Evolutionary conservation across 2,888 invertebrate genomes (phyloP).

Genomic region (Epicampocera succincta): DNA sequence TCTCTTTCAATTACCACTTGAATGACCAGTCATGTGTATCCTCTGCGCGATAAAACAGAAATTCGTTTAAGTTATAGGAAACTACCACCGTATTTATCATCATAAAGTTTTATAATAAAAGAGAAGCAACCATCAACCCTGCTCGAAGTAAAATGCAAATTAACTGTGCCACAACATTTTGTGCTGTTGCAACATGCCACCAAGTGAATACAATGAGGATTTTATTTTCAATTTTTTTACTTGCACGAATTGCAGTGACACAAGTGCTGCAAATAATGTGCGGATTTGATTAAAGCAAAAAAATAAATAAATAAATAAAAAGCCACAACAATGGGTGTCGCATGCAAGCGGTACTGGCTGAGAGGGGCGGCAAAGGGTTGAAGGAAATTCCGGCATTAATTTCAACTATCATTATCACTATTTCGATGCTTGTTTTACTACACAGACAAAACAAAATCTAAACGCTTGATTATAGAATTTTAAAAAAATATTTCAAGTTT

Average conservation of each 20-base stretch:
- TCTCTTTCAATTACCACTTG: slow-evolving; percentile 43
- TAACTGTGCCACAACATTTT: slow-evolving; percentile 29
- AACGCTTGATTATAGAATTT: too few species aligned
- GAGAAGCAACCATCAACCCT: slow-evolving; percentile 16
- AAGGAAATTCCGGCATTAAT: slow-evolving; percentile 59
- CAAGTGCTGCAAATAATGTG: slow-evolving; percentile 61
- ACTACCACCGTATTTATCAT: slow-evolving; percentile 38
- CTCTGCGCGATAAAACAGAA: slow-evolving; percentile 5
- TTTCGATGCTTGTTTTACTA: slow-evolving; percentile 2
- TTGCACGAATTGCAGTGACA: slow-evolving; percentile 22
- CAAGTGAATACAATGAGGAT: slow-evolving; percentile 23
- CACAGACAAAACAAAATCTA: slow-evolving; percentile 35
- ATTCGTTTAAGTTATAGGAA: slow-evolving; percentile 36
- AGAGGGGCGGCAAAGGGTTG: slow-evolving; percentile 44
- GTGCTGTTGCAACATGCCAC: slow-evolving; percentile 32
- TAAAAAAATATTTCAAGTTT: too few species aligned
- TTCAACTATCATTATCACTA: slow-evolving; percentile 55
- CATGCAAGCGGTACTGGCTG: slow-evolving; percentile 10
- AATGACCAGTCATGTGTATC: slow-evolving; percentile 59
- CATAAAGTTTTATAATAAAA: slow-evolving; percentile 18
- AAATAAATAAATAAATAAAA: slow-evolving; percentile 20
- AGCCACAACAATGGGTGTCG: slow-evolving; percentile 20
- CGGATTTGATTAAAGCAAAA: slow-evolving; percentile 51
- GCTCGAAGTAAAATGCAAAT: slow-evolving; percentile 27
- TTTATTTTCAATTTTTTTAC: background rate